Base-by-base conservation (phyloP, 2,113 vertebrate species). In the Engystomops pustulosus region DNA sequence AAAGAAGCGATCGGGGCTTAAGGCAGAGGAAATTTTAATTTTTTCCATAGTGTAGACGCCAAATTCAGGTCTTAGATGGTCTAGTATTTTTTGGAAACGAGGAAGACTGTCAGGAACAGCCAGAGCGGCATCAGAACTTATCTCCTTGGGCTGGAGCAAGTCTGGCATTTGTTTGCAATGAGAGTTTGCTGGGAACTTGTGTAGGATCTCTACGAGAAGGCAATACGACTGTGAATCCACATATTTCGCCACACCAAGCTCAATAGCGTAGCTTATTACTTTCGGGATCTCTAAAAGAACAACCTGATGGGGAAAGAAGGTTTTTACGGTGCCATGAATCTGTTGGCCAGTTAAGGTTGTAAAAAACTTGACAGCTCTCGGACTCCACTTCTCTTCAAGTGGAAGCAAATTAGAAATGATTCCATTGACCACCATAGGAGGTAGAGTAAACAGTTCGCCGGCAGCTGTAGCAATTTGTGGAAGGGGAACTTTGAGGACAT, bases 381-480 rank as follows among this genome's bases (percentile, higher is more conserved):
- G 87, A 79, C 87, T 23, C 93, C 94, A 95, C 86, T 84, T 93
- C 81, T 93, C 88, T 47, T 89, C 90, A 86, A 92, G 25, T 55
- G 96, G 94, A 74, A 99, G 88, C 71, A 99, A 89, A 85, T 94
- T 97, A 78, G 96, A 92, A 90, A 98, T 95, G 91, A 98, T 88
- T 1, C 96, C 97, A 85, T 89, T 93, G 55, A 95, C 83, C 9
- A 95, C 90, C 83, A 95, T 95, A 4, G 97, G 95, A 67, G 96
- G 96, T 25, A 98, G 90, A 17, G 91, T 92, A 87, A 97, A 95
- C 17, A 98, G 85, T 25, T 94, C 91, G 36, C 89, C 89, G 78
- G 89, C 91, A 79, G 94, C 95, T 84, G 92, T 90, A 49, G 94
- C 94, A 88, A 98, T 68, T 45, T 84, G 91, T 1, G 45, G 25